Evolutionary conservation across 2,797 vertebrate species (phyloP).

Genomic region (Etheostoma perlongum): DNA sequence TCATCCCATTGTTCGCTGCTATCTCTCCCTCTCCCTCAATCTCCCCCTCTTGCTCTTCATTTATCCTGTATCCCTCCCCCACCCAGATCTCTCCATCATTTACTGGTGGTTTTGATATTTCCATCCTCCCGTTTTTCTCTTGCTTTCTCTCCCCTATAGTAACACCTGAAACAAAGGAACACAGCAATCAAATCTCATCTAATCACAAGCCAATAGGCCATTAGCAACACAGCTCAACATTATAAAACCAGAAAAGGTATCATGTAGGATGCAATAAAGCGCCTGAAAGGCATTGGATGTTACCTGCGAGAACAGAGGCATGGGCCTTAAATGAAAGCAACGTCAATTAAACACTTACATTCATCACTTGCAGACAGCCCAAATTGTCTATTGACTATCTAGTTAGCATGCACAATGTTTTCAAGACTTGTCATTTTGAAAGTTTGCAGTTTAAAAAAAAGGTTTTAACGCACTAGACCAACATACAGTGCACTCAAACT

Average conservation of each 20-base stretch:
- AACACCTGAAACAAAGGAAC: constrained; percentile 57
- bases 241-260: constrained; percentile 36
- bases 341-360: constrained; percentile 41
- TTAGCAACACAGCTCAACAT: constrained; percentile 45
- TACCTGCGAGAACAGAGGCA: constrained; percentile 35
- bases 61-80: constrained; percentile 25
- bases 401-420: constrained; percentile 9
- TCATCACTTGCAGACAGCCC: constrained; percentile 39
- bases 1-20: constrained; percentile 43
- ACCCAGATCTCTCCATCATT: constrained; percentile 47
- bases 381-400: constrained; percentile 30
- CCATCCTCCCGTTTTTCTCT: not conserved
- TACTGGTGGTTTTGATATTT: constrained; percentile 18
- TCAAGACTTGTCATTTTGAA: constrained; percentile 14
- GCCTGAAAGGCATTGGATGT: constrained; percentile 28
- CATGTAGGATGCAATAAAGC: constrained; percentile 51
- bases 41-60: constrained; percentile 22
- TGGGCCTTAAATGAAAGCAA: constrained; percentile 51
- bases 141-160: constrained; percentile 29
- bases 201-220: constrained; percentile 58
- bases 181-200: constrained; percentile 64
- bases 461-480: constrained; percentile 10
- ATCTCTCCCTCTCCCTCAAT: constrained; percentile 10
- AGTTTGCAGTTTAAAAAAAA: not conserved
- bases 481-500: constrained; percentile 4